phyloP scores from a whole-genome alignment of 2,113 vertebrate genomes.

The Salvator merianae region DNA sequence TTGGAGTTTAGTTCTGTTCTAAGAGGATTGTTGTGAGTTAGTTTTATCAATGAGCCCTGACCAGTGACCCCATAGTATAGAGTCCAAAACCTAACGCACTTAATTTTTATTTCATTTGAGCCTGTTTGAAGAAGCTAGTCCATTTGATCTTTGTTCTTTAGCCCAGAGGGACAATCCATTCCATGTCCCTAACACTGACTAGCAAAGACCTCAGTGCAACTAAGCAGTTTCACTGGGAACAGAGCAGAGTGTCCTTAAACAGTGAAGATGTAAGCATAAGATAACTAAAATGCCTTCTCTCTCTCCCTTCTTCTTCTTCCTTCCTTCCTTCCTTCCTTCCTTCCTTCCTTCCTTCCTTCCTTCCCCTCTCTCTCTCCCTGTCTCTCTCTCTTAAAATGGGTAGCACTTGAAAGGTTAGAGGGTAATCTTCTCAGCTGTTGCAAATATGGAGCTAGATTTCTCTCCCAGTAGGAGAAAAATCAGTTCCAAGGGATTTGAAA shows the following conservation, averaged over 20 bases:
- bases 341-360: no score
- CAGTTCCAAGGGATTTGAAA: rapidly evolving
- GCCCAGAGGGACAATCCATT: not conserved
- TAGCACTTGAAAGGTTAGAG: not conserved
- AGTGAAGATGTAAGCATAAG: not conserved
- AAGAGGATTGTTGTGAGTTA: not conserved
- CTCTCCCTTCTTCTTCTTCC: no score
- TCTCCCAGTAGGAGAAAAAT: not conserved
- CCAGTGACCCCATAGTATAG: not conserved
- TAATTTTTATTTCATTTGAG: not conserved
- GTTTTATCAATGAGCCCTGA: not conserved
- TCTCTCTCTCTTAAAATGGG: no score
- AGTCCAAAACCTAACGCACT: no score
- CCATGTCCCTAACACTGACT: not conserved
- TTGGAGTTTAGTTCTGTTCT: not conserved
- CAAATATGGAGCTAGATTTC: not conserved
- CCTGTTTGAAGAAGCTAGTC: not conserved
- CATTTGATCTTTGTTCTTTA: not conserved
- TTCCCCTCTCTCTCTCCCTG: no score
- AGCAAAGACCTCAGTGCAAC: not conserved
- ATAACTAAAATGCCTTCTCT: not conserved
- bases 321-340: no score
- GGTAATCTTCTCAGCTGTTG: rapidly evolving
- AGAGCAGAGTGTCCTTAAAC: not conserved
- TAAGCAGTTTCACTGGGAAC: not conserved